Evolutionary conservation across 1,140 invertebrate genomes (phyloP), one percentile per base, ranked within the genome.

Genomic region (Hormaphis cornu): DNA sequence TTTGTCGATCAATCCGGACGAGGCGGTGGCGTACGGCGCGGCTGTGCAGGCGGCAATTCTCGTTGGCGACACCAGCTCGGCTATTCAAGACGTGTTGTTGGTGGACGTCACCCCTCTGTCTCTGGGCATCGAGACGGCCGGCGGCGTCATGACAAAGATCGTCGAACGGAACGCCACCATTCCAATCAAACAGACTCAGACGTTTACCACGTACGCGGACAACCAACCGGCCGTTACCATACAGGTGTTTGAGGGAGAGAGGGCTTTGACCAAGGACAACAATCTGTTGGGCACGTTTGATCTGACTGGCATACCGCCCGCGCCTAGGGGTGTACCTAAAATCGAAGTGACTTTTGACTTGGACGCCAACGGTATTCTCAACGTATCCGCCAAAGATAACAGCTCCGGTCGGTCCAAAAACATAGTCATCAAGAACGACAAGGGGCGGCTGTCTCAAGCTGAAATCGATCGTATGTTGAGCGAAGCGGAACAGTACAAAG

Each of bases 1-100:
- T 73, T 81, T 89, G 26, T 87, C 85, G 10, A 89, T 89, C 37
- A 89, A 89, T 75, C 90, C 89, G 5, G 90, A 92, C 74, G 89
- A 92, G 77, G 86, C 85, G 3, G 85, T 87, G 4, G 86, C 86
- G 5, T 87, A 87, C 72, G 86, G 86, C 6, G 86, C 86, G 7
- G 85, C 88, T 4, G 85, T 89, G 0, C 88, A 93, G 75, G 91
- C 90, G 44, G 87, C 87, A 16, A 87, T 89, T 71, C 75, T 89
- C 0, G 84, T 80, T 2, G 86, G 86, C 20, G 83, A 87, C 14
- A 91, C 40, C 77, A 71, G 72, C 42, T 73, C 71, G 3, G 71
- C 78, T 72, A 81, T 33, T 9, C 30, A 33, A n/a, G n/a, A n/a
- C n/a, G n/a, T n/a, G n/a, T n/a, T n/a, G n/a, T 75, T 83, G 1